Evolutionary conservation across 2,797 vertebrate species (phyloP).

Genomic region (Meriones psammophilus): DNA sequence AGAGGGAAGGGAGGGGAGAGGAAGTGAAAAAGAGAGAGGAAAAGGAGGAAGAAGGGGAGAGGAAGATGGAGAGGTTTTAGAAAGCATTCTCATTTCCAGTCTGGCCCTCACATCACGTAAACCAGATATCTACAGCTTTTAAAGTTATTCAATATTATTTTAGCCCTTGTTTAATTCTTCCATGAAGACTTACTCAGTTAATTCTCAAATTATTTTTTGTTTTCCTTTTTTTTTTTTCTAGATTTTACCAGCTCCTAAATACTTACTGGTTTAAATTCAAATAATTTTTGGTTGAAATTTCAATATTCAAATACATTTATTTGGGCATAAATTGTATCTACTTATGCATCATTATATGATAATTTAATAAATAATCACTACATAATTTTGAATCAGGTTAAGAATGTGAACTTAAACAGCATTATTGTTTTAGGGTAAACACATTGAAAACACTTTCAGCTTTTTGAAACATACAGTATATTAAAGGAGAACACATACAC

Average conservation of each 20-base stretch:
- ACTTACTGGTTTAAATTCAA: background rate
- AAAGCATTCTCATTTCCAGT: background rate
- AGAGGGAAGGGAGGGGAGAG: background rate
- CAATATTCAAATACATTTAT: background rate
- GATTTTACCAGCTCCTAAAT: background rate
- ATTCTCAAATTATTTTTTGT: background rate
- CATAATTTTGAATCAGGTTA: background rate
- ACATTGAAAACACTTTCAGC: background rate
- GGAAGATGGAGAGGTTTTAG: background rate
- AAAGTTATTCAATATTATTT: background rate
- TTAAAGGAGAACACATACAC: background rate
- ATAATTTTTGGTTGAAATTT: background rate
- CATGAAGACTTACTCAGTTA: background rate
- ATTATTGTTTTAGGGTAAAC: background rate
- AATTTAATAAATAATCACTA: too few species aligned
- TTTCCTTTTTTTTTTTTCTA: background rate
- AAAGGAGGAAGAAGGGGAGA: background rate
- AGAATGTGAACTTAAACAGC: background rate
- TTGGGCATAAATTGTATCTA: background rate
- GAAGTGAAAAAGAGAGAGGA: background rate
- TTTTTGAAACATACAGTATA: background rate
- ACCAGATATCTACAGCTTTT: background rate
- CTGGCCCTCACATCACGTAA: background rate
- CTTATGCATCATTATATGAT: background rate
- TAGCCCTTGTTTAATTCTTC: background rate